Base-by-base conservation (phyloP, 2,797 vertebrate species). In the Brachymystax lenok region DNA sequence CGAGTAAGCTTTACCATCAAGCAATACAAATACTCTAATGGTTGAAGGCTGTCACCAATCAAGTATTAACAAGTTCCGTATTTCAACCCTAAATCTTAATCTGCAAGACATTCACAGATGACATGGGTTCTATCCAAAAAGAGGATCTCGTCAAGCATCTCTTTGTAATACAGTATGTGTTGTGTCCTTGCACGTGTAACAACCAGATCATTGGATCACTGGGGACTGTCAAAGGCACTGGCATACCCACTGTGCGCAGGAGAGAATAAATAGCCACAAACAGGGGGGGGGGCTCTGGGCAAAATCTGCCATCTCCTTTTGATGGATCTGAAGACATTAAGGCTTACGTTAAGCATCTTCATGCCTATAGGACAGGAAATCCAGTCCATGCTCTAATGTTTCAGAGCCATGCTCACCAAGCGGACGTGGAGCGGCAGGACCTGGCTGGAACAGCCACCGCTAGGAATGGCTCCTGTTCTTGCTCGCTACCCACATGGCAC, bases 241-340 rank as follows among this genome's bases (percentile, higher is more conserved):
- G n/a, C 19, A 17, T 56, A n/a, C 54, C 13, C 4, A 56, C 54
- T 56, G 54, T 19, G 7, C n/a, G 2, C 59, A 3, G 19, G 54
- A 76, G 19, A 33, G 52, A 21, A 61, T 50, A 64, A 78, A 72
- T 59, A 56, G 72, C 68, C 73, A 71, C 66, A 80, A 40, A 40
- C 35, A 86, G 69, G 24, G 24, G n/a, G 66, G 66, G 78, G 73
- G 71, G 69, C 80, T 78, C 52, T 74, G 76, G 76, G 78, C 79
- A 82, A 54, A 63, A 64, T 61, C 76, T 67, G 51, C 79, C 66
- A 78, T 79, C 46, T 75, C 77, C 77, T 79, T 85, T 81, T 88
- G 85, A 90, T 87, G 79, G 83, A 87, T 83, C 85, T 87, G 84
- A 86, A 86, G 77, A 84, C 83, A 90, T 90, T 87, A 3, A 46